These are phyloP conservation scores for Ochotona curzoniae DNA, from an alignment of 2,113 vertebrate genomes.

Conservation along the genomic window DNA sequence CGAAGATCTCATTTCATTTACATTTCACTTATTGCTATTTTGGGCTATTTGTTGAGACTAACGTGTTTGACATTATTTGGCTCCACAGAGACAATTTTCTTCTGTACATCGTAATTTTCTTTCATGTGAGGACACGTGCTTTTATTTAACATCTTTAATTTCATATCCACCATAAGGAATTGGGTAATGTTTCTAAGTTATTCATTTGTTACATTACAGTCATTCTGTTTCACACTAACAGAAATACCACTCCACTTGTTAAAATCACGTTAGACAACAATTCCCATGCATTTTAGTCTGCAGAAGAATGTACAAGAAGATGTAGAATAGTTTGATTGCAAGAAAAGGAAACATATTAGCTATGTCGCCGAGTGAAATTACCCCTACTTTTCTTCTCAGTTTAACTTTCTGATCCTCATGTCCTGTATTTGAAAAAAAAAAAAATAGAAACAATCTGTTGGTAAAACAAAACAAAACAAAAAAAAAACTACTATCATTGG, in stretches of 20 bases:
- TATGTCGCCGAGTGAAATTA: conserved; percentile 59
- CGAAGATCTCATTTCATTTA: background rate
- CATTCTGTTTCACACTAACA: conserved; percentile 80
- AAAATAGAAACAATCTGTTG: background rate
- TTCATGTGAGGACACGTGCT: conserved; percentile 54
- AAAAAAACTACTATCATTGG: too few species aligned
- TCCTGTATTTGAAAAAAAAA: conserved; percentile 8
- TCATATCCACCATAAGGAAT: conserved; percentile 72
- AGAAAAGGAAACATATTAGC: conserved; percentile 66
- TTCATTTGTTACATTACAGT: conserved; percentile 80
- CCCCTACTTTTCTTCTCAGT: conserved; percentile 59
- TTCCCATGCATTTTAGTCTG: conserved; percentile 74
- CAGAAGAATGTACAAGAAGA: conserved; percentile 74
- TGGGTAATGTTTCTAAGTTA: conserved; percentile 78
- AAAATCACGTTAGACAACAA: conserved; percentile 74
- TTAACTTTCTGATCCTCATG: conserved; percentile 40
- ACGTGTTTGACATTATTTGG: conserved; percentile 10
- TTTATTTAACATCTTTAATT: conserved; percentile 76
- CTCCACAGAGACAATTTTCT: conserved; percentile 65
- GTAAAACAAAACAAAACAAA: background rate
- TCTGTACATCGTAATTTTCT: conserved; percentile 78
- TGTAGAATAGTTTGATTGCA: conserved; percentile 40
- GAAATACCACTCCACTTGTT: conserved; percentile 78
- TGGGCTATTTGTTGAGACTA: background rate
- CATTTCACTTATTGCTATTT: background rate